Conservation (phyloP, 2,113 vertebrate genomes). For the Dolichotis patagonum region DNA sequence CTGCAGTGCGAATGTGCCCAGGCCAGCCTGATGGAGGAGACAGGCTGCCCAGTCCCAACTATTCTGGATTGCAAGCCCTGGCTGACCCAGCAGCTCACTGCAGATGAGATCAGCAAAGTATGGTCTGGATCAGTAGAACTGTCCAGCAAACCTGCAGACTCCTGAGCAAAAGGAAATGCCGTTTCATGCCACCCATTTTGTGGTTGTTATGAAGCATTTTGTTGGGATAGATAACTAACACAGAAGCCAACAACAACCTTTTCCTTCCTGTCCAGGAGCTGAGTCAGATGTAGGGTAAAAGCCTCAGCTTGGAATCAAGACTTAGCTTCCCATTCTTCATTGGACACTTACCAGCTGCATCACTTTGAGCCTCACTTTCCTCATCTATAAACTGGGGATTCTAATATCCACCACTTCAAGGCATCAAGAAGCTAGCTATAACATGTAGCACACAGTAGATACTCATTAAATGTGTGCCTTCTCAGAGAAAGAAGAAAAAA, state of each 20-base stretch:
- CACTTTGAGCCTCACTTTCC: background rate
- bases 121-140: background rate
- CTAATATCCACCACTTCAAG: background rate
- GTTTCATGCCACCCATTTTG: background rate
- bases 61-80: no score
- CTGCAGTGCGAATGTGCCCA: background rate
- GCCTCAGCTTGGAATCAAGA: background rate
- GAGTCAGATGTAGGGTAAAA: background rate
- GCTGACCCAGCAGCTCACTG: background rate
- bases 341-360: background rate
- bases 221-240: background rate
- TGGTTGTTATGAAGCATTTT: background rate
- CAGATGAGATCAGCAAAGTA: background rate
- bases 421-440: background rate
- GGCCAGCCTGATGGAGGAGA: background rate
- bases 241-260: background rate
- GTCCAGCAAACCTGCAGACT: background rate
- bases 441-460: background rate
- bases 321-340: background rate
- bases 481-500: background rate
- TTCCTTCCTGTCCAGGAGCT: background rate
- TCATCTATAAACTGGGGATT: background rate
- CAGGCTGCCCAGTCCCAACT: background rate
- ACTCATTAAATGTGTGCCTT: background rate
- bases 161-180: background rate